Conservation (phyloP, 1,140 invertebrate genomes). For the Ylistrum balloti region DNA sequence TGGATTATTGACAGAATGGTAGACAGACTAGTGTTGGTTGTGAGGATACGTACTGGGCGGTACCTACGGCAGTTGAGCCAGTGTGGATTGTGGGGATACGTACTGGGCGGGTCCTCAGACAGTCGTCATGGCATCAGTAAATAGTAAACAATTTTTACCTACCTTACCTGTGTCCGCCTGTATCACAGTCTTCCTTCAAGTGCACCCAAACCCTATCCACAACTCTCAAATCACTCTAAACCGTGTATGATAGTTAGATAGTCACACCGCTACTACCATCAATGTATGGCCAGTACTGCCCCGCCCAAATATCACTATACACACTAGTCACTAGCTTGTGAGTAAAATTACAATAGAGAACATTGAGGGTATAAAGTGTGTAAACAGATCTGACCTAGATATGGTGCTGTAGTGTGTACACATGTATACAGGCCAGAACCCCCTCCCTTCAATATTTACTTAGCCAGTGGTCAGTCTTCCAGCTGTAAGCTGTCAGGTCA, state of each 20-base stretch:
- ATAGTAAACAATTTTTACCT: conserved; percentile 4
- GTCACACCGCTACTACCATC: background rate
- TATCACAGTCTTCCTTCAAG: conserved; percentile 8
- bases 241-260: background rate
- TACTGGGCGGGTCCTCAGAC: background rate
- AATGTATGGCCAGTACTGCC: background rate
- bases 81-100: background rate
- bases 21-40: background rate
- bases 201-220: background rate
- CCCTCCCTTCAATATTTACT: conserved; percentile 30
- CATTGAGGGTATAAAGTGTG: background rate
- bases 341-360: background rate
- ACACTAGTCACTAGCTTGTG: background rate
- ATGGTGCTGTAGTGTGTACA: background rate
- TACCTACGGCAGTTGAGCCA: background rate
- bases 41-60: background rate
- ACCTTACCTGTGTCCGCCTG: background rate
- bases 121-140: conserved; percentile 31
- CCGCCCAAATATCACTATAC: conserved; percentile 18
- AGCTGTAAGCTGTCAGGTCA: background rate
- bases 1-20: background rate
- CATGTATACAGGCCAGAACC: background rate
- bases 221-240: background rate
- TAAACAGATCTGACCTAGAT: background rate
- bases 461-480: background rate